A percentile compares a stretch with the other conserved stretches of the same genome.
Conservation (phyloP, 1,140 invertebrate species). For the Grapholita molesta region DNA sequence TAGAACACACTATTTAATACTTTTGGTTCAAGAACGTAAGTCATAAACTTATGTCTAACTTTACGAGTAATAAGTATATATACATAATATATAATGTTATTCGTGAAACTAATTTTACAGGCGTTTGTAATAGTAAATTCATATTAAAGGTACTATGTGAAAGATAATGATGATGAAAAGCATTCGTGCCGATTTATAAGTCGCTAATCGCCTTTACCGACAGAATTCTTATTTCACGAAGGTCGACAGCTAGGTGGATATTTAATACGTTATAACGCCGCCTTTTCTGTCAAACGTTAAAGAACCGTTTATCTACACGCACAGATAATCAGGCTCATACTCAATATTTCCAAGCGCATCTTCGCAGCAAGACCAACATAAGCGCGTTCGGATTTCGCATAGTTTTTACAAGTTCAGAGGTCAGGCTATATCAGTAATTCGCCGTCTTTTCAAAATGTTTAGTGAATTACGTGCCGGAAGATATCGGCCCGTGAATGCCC, state of each 20-base stretch:
- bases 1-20: no score
- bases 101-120: no score
- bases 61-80: no score
- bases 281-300: neutral
- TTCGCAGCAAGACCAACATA: neutral
- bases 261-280: neutral
- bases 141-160: no score
- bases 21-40: no score
- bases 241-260: neutral
- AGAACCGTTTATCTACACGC: neutral
- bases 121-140: no score
- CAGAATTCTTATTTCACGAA: neutral
- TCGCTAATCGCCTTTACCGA: no score
- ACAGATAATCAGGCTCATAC: neutral
- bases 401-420: neutral
- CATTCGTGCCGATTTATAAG: no score
- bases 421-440: neutral
- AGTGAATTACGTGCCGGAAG: neutral
- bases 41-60: no score
- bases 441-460: neutral
- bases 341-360: neutral
- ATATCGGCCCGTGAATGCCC: conserved; percentile 8
- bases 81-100: no score
- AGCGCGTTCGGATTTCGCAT: neutral
- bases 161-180: no score